A percentile compares a stretch with the other conserved stretches of the same genome.
Conservation (phyloP, 2,113 vertebrate genomes). For the Psilopsiagon aymara region DNA sequence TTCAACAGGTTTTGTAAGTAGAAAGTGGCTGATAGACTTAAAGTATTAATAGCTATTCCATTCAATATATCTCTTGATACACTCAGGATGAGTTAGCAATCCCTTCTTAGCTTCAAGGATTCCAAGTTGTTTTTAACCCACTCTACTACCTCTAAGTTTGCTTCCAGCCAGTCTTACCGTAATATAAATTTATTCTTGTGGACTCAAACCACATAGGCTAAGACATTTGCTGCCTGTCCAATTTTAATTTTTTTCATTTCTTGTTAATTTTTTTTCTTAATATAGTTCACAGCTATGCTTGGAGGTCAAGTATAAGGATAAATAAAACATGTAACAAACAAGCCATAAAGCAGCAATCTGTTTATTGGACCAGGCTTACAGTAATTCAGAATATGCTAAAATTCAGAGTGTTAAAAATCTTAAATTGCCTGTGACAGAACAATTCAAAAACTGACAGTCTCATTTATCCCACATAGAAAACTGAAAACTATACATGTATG, state of each 20-base stretch:
- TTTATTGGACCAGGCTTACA: conserved; percentile 6
- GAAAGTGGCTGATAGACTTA: neutral
- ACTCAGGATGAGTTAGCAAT: neutral
- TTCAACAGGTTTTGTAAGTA: neutral
- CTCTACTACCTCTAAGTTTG: neutral
- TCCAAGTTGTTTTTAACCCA: neutral
- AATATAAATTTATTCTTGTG: neutral
- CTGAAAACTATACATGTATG: neutral
- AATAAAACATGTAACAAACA: conserved; percentile 52
- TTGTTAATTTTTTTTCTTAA: conserved; percentile 33
- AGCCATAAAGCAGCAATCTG: conserved; percentile 22
- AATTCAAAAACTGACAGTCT: conserved; percentile 14
- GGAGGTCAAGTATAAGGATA: conserved; percentile 18
- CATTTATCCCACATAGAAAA: conserved; percentile 9
- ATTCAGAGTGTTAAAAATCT: conserved; percentile 40
- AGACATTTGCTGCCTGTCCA: neutral
- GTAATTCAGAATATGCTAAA: neutral
- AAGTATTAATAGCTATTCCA: neutral
- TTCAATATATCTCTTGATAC: neutral
- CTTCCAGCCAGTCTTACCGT: neutral
- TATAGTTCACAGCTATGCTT: conserved; percentile 14
- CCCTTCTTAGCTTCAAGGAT: conserved; percentile 16
- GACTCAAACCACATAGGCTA: neutral
- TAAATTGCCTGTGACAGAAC: conserved; percentile 43
- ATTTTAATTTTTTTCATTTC: conserved; percentile 33